Evolutionary conservation across 2,113 vertebrate species (phyloP).

Genomic region (Maccullochella peelii): DNA sequence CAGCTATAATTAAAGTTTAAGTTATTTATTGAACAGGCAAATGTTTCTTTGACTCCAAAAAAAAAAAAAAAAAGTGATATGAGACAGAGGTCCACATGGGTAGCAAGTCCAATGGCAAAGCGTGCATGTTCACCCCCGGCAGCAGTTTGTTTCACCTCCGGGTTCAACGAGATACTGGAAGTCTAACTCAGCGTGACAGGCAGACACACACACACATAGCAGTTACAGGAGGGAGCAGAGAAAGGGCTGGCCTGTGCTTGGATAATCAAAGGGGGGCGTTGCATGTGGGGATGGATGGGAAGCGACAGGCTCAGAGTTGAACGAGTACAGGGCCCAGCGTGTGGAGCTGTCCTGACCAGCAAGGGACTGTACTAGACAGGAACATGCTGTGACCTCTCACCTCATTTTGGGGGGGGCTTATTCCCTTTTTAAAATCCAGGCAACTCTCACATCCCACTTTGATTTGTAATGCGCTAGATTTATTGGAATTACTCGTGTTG

Average conservation of each 20-base stretch:
- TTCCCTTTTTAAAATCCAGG: not conserved
- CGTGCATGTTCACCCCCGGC: conserved; percentile 69
- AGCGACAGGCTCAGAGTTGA: conserved; percentile 91
- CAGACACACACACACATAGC: conserved; percentile 75
- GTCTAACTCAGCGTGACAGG: conserved; percentile 89
- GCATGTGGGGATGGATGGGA: conserved; percentile 88
- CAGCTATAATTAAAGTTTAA: conserved; percentile 12
- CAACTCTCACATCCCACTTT: not conserved
- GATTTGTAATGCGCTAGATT: not conserved
- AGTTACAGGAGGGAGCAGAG: conserved; percentile 54
- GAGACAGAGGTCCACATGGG: conserved; percentile 27
- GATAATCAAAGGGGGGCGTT: conserved; percentile 89
- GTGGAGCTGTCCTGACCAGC: conserved; percentile 76
- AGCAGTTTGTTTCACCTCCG: conserved; percentile 85
- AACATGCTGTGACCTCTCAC: conserved; percentile 75
- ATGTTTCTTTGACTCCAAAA: not conserved
- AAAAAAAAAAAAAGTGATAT: not conserved
- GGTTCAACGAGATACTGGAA: conserved; percentile 88
- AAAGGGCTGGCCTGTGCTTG: conserved; percentile 79
- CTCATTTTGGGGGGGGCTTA: conserved; percentile 51
- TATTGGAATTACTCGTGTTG: not conserved
- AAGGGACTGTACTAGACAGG: conserved; percentile 75
- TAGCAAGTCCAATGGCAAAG: conserved; percentile 33
- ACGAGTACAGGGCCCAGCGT: conserved; percentile 86
- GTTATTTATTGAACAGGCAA: conserved; percentile 4